Evolutionary conservation across 2,888 invertebrate genomes (phyloP), one percentile per base, ranked within the genome.

Genomic region (Protophormia terraenovae): DNA sequence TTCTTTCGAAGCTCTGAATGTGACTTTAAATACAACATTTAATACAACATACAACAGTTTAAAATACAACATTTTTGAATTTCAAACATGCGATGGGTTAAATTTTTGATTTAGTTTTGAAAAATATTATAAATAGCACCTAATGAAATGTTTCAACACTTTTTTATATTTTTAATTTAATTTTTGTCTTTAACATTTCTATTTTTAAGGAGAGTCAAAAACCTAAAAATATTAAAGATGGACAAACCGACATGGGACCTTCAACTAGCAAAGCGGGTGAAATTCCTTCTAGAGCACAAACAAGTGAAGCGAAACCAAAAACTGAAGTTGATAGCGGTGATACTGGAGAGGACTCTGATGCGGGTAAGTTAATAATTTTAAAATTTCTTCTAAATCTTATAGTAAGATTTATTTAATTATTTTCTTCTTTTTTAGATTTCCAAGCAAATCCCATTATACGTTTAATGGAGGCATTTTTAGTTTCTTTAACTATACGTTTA

Each of bases 401-500:
- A 12, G 5, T 41, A 41, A n/a, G n/a, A n/a, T 41, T 41, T n/a
- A 12, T 5, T 1, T 24, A 10, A 10, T 12, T 10, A 38, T 12
- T 6, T 2, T 55, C 14, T 62, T 75, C 16, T 22, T 16, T 71
- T 50, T 29, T 12, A 88, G 91, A 91, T 79, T 89, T 91, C 47
- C 89, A 90, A 80, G 89, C 90, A 0, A 91, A 91, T 88, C 91
- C 92, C 27, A 90, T 91, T 4, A 88, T 90, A 84, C 89, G 91
- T 7, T 86, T 92, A 69, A 87, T 93, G 50, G 92, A 92, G 82
- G 92, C 90, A 14, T 90, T 93, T 69, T 86, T 98, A 92, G 96
- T 97, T 72, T 97, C 97, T 24, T 90, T 97, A 71, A 98, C 98
- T 2, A 95, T 95, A 75, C 95, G 96, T 88, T 93, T 99, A 79